phyloP scores from a whole-genome alignment of 2,113 vertebrate genomes.

The Nipponia nippon region DNA sequence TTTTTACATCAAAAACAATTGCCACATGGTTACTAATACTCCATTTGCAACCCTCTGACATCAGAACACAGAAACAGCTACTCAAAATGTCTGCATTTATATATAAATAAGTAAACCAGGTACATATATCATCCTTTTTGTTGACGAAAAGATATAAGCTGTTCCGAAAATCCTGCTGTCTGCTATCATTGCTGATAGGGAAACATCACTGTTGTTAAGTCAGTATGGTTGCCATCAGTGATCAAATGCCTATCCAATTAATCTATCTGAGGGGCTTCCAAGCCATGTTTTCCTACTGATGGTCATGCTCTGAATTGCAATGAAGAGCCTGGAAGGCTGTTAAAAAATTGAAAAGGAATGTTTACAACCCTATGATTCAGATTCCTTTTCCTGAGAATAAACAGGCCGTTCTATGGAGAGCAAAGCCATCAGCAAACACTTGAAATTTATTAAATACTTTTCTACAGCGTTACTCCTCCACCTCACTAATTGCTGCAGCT shows the following conservation, averaged over 20 bases:
- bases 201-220: background rate
- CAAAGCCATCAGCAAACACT: slow-evolving; percentile 31
- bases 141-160: background rate
- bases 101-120: background rate
- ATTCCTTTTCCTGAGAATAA: slow-evolving; percentile 28
- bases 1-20: background rate
- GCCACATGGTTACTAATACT: background rate
- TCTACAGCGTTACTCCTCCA: background rate
- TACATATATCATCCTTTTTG: background rate
- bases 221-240: background rate
- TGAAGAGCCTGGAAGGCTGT: background rate
- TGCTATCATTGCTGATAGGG: background rate
- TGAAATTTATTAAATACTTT: slow-evolving; percentile 53
- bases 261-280: background rate
- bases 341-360: slow-evolving; percentile 6
- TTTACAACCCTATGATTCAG: slow-evolving; percentile 21
- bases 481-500: slow-evolving; percentile 34
- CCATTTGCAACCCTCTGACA: background rate
- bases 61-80: background rate
- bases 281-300: background rate
- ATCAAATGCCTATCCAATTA: background rate
- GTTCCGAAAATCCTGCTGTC: background rate
- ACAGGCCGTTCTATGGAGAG: slow-evolving; percentile 1
- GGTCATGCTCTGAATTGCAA: background rate
- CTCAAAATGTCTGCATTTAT: background rate